A percentile compares a stretch with the other conserved stretches of the same genome.
Evolutionary conservation across 2,888 invertebrate genomes (phyloP).

Genomic region (Cosmopolites sordidus): DNA sequence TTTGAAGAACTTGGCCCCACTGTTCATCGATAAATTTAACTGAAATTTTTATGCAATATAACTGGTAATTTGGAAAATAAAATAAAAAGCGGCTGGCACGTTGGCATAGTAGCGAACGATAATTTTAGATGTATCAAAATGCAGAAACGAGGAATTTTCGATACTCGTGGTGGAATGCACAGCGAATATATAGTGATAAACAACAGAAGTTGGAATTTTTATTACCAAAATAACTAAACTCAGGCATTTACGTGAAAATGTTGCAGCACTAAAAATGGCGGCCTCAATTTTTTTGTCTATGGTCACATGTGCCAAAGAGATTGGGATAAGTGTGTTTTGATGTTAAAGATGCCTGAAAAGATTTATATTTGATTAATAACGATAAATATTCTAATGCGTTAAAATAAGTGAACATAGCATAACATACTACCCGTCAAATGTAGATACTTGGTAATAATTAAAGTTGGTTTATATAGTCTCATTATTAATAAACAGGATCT

Average conservation of each 20-base stretch:
- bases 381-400: not conserved
- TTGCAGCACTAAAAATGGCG: not conserved
- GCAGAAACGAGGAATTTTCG: constrained; percentile 8
- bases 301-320: too few relatives aligned
- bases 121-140: constrained; percentile 19
- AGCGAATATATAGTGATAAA: constrained; percentile 7
- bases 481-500: too few relatives aligned
- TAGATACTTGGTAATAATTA: too few relatives aligned
- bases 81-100: not conserved
- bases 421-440: too few relatives aligned
- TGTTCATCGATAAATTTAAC: too few relatives aligned
- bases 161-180: not conserved
- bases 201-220: constrained; percentile 14
- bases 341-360: not conserved
- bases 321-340: not conserved
- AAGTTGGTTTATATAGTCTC: too few relatives aligned
- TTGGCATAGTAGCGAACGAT: not conserved
- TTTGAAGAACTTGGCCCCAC: too few relatives aligned
- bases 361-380: not conserved
- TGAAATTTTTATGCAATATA: not conserved
- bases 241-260: not conserved
- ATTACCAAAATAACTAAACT: constrained; percentile 4
- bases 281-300: not conserved
- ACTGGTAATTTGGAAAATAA: not conserved
- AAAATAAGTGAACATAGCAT: too few relatives aligned